Percentiles rank a stretch among this genome's conserved stretches.
These are phyloP conservation scores for Ophion ventricosus DNA, from an alignment of 2,888 invertebrate species.

Conservation along the genomic window DNA sequence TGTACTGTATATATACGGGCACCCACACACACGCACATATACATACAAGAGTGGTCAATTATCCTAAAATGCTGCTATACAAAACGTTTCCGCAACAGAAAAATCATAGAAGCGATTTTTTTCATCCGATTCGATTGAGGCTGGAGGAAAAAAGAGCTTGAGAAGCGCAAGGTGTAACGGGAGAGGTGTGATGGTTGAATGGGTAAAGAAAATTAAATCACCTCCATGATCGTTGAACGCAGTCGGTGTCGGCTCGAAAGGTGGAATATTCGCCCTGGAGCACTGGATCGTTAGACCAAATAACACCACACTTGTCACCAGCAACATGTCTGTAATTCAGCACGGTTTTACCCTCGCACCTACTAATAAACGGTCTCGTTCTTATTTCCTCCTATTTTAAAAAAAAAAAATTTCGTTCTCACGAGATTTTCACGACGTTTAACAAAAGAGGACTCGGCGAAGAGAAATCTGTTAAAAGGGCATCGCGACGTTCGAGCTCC, in stretches of 20 bases:
- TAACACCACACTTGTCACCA: slow-evolving; percentile 76
- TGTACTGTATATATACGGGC: slow-evolving; percentile 31
- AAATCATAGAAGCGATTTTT: slow-evolving; percentile 3
- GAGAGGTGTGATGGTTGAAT: slow-evolving; percentile 45
- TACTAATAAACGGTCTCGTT: slow-evolving; percentile 37
- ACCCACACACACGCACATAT: not conserved
- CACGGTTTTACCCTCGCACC: slow-evolving; percentile 39
- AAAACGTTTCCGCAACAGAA: not conserved
- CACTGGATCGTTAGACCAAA: slow-evolving; percentile 77
- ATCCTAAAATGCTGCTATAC: slow-evolving; percentile 7
- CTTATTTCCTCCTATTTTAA: slow-evolving; percentile 58
- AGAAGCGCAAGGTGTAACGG: not conserved
- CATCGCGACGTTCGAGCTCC: slow-evolving; percentile 68
- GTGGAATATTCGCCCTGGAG: slow-evolving; percentile 76
- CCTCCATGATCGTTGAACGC: slow-evolving; percentile 82
- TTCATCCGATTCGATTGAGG: not conserved
- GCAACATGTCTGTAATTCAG: slow-evolving; percentile 73
- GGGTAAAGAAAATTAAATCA: slow-evolving; percentile 74
- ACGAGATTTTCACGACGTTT: slow-evolving; percentile 48
- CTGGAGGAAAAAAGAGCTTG: not conserved
- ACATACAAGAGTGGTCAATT: not conserved
- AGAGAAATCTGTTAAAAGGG: slow-evolving; percentile 64
- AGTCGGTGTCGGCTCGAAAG: slow-evolving; percentile 78
- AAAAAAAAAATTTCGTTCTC: slow-evolving; percentile 44
- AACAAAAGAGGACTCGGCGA: slow-evolving; percentile 39